These are phyloP conservation scores for Pseudorhiza aurosa DNA, from an alignment of 30 jellyfish, hydroid and myxozoan species.

Conservation along the genomic window DNA sequence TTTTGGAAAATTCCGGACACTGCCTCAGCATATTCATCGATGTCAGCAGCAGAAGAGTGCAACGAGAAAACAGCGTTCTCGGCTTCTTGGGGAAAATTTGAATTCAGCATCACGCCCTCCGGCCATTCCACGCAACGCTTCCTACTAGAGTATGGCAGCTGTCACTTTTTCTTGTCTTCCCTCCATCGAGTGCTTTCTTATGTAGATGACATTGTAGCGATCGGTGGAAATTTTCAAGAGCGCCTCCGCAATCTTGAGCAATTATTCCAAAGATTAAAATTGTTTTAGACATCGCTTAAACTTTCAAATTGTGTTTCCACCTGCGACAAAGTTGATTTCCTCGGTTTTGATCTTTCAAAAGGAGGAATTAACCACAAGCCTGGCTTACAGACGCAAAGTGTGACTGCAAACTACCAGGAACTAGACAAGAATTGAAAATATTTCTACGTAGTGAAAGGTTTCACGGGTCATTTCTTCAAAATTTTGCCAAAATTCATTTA, in stretches of 20 bases:
- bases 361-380: slow-evolving; percentile 58
- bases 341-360: slow-evolving; percentile 50
- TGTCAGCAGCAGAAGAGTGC: slow-evolving; percentile 43
- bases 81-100: slow-evolving; percentile 55
- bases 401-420: slow-evolving; percentile 23
- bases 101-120: slow-evolving; percentile 41
- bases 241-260: slow-evolving; percentile 44
- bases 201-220: slow-evolving; percentile 58
- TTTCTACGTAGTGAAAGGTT: slow-evolving; percentile 35
- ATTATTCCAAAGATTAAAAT: slow-evolving; percentile 32
- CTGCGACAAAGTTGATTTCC: slow-evolving; percentile 39
- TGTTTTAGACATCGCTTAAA: slow-evolving; percentile 38
- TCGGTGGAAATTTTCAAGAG: slow-evolving; percentile 37
- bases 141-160: slow-evolving; percentile 61
- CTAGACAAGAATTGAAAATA: slow-evolving; percentile 37
- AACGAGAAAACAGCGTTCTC: slow-evolving; percentile 61
- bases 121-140: slow-evolving; percentile 41
- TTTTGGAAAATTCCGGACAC: slow-evolving; percentile 59
- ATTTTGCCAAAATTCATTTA: slow-evolving; percentile 36
- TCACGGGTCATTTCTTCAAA: slow-evolving; percentile 38
- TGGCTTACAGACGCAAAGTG: slow-evolving; percentile 49
- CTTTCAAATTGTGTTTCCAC: slow-evolving; percentile 52
- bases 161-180: slow-evolving; percentile 47
- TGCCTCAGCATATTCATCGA: slow-evolving; percentile 66
- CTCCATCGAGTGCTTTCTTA: slow-evolving; percentile 30